Evolutionary conservation across 2,888 invertebrate genomes (phyloP).

Genomic region (Epicampocera succincta): DNA sequence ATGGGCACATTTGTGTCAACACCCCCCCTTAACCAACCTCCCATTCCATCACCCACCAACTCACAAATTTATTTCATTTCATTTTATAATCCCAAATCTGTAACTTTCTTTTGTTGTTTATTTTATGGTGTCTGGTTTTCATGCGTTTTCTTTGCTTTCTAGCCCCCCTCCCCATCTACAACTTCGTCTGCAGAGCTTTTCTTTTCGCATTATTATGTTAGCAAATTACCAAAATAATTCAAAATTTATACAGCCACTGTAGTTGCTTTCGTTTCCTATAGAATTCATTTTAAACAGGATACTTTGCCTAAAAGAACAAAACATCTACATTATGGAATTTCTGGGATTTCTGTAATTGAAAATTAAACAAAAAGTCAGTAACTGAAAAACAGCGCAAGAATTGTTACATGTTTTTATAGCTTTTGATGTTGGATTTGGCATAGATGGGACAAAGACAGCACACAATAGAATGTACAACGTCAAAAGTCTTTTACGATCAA

Average conservation of each 20-base stretch:
- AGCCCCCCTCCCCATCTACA: not conserved
- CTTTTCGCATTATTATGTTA: slow-evolving; percentile 33
- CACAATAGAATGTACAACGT: too few species aligned
- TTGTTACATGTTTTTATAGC: too few species aligned
- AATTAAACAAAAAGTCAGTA: slow-evolving; percentile 9
- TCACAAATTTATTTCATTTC: not conserved
- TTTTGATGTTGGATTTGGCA: too few species aligned
- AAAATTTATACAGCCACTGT: slow-evolving; percentile 32
- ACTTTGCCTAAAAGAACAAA: not conserved
- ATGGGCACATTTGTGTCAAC: too few species aligned
- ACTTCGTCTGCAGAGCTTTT: slow-evolving; percentile 2
- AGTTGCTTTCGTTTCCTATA: not conserved
- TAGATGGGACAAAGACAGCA: too few species aligned
- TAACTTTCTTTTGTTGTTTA: slow-evolving; percentile 9
- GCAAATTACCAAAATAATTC: slow-evolving; percentile 45
- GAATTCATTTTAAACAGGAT: not conserved
- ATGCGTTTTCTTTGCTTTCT: not conserved
- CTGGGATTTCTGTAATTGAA: slow-evolving; percentile 1
- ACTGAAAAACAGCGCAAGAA: not conserved
- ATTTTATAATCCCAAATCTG: not conserved
- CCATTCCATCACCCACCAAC: too few species aligned
- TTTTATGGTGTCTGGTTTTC: not conserved
- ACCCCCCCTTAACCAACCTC: too few species aligned
- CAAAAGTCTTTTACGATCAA: too few species aligned
- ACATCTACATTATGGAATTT: not conserved